Percentiles rank a stretch among this genome's conserved stretches.
Conservation (phyloP, 1,140 invertebrate genomes). For the Drosophila truncata region DNA sequence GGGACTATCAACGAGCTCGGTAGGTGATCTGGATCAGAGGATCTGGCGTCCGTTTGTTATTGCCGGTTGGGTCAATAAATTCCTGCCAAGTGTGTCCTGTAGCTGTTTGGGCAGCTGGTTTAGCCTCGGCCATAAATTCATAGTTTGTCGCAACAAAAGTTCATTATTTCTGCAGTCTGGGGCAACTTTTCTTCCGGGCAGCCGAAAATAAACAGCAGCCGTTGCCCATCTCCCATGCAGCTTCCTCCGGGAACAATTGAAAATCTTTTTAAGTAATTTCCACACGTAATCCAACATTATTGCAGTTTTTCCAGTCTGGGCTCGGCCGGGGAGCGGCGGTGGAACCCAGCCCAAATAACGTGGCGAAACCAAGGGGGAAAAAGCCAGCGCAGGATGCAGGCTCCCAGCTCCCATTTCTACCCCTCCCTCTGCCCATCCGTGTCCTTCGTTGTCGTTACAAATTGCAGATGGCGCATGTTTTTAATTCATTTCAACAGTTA, state of each 20-base stretch:
- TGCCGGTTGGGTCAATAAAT: constrained; percentile 24
- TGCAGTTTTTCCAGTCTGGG: constrained; percentile 56
- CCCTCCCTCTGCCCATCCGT: constrained; percentile 14
- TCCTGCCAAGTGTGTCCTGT: constrained; percentile 7
- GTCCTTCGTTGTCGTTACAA: constrained; percentile 63
- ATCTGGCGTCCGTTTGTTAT: not conserved
- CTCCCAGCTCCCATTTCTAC: not conserved
- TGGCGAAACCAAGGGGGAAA: constrained; percentile 18
- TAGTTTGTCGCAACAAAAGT: constrained; percentile 80
- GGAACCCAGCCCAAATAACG: constrained; percentile 57
- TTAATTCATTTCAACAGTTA: constrained; percentile 78
- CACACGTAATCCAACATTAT: constrained; percentile 84
- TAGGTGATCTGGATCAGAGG: not conserved
- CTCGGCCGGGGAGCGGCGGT: constrained; percentile 44
- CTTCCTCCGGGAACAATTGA: constrained; percentile 68
- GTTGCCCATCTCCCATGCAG: constrained; percentile 45
- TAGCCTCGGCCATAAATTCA: constrained; percentile 71
- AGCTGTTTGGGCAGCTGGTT: constrained; percentile 38
- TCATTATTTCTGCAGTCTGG: constrained; percentile 74
- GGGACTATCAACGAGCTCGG: constrained; percentile 5
- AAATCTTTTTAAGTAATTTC: constrained; percentile 85
- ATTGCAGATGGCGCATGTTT: constrained; percentile 81
- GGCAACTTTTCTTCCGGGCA: constrained; percentile 53
- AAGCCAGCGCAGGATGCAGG: constrained; percentile 27
- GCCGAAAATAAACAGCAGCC: constrained; percentile 78